Percentiles rank a stretch among this genome's conserved stretches.
phyloP scores from a whole-genome alignment of 2,797 vertebrate genomes.

The Smutsia temminckii region DNA sequence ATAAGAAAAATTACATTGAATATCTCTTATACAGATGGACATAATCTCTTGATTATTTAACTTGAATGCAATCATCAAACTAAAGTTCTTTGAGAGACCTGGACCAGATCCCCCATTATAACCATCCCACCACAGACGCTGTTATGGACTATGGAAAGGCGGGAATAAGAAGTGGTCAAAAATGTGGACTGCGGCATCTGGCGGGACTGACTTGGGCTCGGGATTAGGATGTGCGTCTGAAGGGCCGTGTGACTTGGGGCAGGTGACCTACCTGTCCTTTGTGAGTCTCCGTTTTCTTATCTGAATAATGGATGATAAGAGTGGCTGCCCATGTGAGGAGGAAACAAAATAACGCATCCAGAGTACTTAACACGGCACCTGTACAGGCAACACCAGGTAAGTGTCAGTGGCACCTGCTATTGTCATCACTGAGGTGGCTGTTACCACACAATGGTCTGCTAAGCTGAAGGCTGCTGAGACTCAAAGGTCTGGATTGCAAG shows the following conservation, averaged over 20 bases:
- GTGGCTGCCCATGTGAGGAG: accelerated
- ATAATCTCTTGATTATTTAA: slow-evolving; percentile 37
- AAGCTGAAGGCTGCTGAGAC: slow-evolving; percentile 31
- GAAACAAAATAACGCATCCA: background rate
- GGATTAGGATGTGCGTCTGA: background rate
- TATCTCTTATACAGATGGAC: background rate
- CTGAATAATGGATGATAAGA: background rate
- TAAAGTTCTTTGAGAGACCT: slow-evolving; percentile 36
- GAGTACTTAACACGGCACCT: background rate
- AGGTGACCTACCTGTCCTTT: background rate
- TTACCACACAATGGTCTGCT: background rate
- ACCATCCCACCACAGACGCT: background rate
- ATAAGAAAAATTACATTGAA: slow-evolving; percentile 2
- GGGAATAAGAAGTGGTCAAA: background rate
- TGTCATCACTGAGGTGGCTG: background rate
- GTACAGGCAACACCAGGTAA: background rate
- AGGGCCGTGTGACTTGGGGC: background rate
- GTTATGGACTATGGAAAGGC: background rate
- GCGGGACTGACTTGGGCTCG: too few species aligned
- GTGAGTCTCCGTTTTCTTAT: background rate
- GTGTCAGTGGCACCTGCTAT: background rate
- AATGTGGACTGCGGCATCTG: background rate
- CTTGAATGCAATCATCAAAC: background rate
- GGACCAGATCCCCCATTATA: background rate
- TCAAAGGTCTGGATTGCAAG: slow-evolving; percentile 69